Percentiles rank a stretch among this genome's conserved stretches.
Conservation (phyloP, 2,888 invertebrate genomes). For the Drosophila phalerata region DNA sequence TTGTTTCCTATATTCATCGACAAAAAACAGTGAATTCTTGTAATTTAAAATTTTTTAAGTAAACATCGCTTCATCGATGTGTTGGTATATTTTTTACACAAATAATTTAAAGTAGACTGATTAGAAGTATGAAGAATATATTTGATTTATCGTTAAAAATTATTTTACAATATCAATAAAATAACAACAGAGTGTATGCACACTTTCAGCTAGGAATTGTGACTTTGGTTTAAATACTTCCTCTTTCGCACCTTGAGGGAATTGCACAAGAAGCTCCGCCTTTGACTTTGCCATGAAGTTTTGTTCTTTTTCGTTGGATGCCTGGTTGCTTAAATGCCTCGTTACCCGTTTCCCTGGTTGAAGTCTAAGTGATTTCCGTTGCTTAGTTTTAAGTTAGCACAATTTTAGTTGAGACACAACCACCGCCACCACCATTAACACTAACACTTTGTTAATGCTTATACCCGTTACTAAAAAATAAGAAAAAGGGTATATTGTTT, state of each 20-base stretch:
- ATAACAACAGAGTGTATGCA: constrained; percentile 16
- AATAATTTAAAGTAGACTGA: too few species aligned
- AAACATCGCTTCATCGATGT: too few species aligned
- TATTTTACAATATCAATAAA: background rate
- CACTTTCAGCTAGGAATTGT: constrained; percentile 2
- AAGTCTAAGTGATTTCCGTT: constrained; percentile 53
- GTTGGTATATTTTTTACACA: too few species aligned
- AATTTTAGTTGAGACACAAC: constrained; percentile 10
- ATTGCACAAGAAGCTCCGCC: constrained; percentile 42
- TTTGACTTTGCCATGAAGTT: constrained; percentile 64
- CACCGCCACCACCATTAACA: background rate
- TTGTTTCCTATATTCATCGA: too few species aligned
- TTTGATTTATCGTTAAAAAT: background rate
- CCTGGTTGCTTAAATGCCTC: constrained; percentile 25
- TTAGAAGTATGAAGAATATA: background rate
- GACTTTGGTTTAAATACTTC: constrained; percentile 38
- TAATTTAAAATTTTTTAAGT: too few species aligned
- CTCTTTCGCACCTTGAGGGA: constrained; percentile 51
- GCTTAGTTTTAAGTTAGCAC: constrained; percentile 40
- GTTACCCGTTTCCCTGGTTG: constrained; percentile 19
- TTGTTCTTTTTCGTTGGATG: constrained; percentile 28
- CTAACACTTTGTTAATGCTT: constrained; percentile 21
- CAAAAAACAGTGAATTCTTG: too few species aligned
- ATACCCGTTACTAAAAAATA: too few species aligned
- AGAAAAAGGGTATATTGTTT: too few species aligned